phyloP scores from a whole-genome alignment of 2,113 vertebrate genomes.

The Notiomystis cincta region DNA sequence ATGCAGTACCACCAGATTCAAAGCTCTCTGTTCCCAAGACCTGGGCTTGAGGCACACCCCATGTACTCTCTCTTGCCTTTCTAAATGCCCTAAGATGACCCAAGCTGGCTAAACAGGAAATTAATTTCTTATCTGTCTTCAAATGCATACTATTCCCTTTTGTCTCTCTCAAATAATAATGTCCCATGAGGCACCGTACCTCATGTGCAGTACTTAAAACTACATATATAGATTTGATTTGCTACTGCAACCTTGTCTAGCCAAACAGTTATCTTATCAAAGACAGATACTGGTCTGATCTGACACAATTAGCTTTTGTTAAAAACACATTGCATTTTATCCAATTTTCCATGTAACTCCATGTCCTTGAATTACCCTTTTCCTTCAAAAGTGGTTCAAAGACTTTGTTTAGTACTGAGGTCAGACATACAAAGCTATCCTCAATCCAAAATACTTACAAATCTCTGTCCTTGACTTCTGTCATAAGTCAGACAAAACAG shows the following conservation, averaged over 20 bases:
- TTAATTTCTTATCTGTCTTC: background rate
- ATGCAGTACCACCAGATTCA: background rate
- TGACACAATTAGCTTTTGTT: background rate
- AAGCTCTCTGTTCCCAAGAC: background rate
- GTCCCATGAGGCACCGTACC: background rate
- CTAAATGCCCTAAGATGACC: background rate
- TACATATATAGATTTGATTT: background rate
- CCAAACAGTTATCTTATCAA: constrained; percentile 24
- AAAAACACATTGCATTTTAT: background rate
- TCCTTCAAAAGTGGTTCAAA: background rate
- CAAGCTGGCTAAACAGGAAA: background rate
- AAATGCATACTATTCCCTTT: background rate
- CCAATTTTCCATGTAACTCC: background rate
- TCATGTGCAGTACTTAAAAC: background rate
- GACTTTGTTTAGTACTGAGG: background rate
- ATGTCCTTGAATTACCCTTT: background rate
- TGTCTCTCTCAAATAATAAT: background rate
- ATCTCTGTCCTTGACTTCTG: background rate
- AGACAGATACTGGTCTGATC: background rate
- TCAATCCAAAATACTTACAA: background rate
- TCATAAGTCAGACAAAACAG: background rate
- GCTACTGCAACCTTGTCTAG: background rate
- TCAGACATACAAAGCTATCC: background rate
- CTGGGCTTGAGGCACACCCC: background rate
- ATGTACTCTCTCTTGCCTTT: background rate